These are phyloP conservation scores for Sarcoramphus papa DNA, from an alignment of 2,797 vertebrate genomes.

Conservation along the genomic window DNA sequence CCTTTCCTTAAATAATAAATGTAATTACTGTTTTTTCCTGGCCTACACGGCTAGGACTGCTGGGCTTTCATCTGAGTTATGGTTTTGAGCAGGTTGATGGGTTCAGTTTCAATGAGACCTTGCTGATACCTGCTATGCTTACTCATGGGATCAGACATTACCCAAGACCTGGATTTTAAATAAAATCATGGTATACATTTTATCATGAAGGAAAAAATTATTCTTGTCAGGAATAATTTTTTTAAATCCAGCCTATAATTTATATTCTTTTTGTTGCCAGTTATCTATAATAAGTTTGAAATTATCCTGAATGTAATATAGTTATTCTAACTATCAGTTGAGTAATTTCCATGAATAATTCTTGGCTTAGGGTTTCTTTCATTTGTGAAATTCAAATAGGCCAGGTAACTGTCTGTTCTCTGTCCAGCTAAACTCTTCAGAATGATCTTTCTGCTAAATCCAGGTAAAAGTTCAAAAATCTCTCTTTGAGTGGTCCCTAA, in stretches of 20 bases:
- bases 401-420: background rate
- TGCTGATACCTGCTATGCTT: background rate
- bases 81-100: background rate
- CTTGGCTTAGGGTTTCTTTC: background rate
- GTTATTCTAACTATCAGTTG: background rate
- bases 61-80: background rate
- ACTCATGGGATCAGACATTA: background rate
- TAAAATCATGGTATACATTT: background rate
- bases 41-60: background rate
- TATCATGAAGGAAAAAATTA: background rate
- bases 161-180: background rate
- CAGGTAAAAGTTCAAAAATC: background rate
- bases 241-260: background rate
- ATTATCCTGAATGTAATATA: background rate
- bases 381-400: background rate
- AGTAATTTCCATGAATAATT: background rate
- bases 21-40: background rate
- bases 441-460: background rate
- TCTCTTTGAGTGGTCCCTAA: background rate
- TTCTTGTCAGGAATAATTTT: background rate
- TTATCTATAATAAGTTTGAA: background rate
- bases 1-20: slow-evolving; percentile 36
- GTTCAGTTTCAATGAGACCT: background rate
- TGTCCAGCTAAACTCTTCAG: background rate
- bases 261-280: background rate